A percentile compares a stretch with the other conserved stretches of the same genome.
These are phyloP conservation scores for Rotaria socialis DNA, from an alignment of 2,888 invertebrate genomes.

Conservation along the genomic window DNA sequence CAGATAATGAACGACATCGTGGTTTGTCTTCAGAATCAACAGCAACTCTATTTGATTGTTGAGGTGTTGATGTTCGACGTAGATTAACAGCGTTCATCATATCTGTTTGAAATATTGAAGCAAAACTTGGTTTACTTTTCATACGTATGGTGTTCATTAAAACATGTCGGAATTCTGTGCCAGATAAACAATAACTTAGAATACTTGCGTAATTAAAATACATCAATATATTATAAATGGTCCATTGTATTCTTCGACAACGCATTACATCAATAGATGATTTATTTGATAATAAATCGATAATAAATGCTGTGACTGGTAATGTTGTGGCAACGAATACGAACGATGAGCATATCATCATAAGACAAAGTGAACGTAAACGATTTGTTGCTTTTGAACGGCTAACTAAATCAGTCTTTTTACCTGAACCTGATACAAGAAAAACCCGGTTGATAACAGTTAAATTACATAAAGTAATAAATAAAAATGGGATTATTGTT, in stretches of 20 bases:
- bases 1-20: background rate
- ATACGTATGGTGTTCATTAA: conserved; percentile 45
- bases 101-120: background rate
- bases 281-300: conserved; percentile 19
- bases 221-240: conserved; percentile 51
- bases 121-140: background rate
- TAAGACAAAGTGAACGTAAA: background rate
- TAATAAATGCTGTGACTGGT: conserved; percentile 32
- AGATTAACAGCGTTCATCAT: conserved; percentile 2
- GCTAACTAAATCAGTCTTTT: background rate
- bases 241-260: conserved; percentile 47
- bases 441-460: conserved; percentile 30
- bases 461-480: conserved; percentile 27
- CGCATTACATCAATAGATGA: background rate
- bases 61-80: conserved; percentile 23
- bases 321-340: conserved; percentile 27
- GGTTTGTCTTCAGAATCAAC: background rate
- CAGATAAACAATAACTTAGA: conserved; percentile 52
- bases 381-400: conserved; percentile 32
- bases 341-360: conserved; percentile 35
- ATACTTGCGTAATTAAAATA: conserved; percentile 53
- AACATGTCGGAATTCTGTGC: conserved; percentile 51
- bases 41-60: background rate
- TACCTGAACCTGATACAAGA: background rate
- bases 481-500: conserved; percentile 10